These are phyloP conservation scores for Xylocopa sonorina DNA, from an alignment of 1,140 invertebrate species.

Conservation along the genomic window DNA sequence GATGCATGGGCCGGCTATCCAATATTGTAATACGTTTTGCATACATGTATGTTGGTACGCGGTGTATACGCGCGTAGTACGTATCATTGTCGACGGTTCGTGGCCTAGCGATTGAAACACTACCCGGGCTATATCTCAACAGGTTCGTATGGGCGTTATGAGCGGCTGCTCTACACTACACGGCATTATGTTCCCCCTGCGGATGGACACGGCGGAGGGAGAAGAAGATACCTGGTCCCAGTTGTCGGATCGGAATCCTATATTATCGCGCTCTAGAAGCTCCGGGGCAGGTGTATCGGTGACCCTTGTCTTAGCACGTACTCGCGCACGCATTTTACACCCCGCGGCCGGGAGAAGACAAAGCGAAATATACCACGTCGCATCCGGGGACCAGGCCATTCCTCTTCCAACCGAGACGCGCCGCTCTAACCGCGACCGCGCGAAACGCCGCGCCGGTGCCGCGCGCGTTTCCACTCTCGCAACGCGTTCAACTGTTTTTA, in stretches of 20 bases:
- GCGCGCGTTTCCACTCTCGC: not conserved
- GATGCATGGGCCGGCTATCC: conserved; percentile 78
- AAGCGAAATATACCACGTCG: conserved; percentile 46
- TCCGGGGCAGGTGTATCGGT: conserved; percentile 62
- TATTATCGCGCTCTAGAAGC: conserved; percentile 72
- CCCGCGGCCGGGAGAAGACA: conserved; percentile 38
- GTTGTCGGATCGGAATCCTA: conserved; percentile 75
- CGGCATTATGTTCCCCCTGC: conserved; percentile 76
- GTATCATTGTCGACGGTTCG: conserved; percentile 74
- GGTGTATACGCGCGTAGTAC: conserved; percentile 21
- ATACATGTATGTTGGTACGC: no score
- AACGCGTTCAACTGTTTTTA: conserved; percentile 21
- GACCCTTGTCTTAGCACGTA: conserved; percentile 67
- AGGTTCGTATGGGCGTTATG: conserved; percentile 78
- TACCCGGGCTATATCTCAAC: conserved; percentile 81
- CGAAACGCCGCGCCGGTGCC: not conserved
- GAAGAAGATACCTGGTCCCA: conserved; percentile 58
- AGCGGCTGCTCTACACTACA: conserved; percentile 76
- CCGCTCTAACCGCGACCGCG: conserved; percentile 18
- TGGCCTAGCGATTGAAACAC: conserved; percentile 78
- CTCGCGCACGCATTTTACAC: conserved; percentile 61
- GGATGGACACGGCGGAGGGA: conserved; percentile 41
- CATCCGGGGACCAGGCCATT: not conserved
- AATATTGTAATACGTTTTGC: conserved; percentile 80
- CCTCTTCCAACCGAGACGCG: conserved; percentile 21